Percentiles rank a stretch among this genome's conserved stretches.
Conservation (phyloP, 1,140 invertebrate genomes). For the Plodia interpunctella region DNA sequence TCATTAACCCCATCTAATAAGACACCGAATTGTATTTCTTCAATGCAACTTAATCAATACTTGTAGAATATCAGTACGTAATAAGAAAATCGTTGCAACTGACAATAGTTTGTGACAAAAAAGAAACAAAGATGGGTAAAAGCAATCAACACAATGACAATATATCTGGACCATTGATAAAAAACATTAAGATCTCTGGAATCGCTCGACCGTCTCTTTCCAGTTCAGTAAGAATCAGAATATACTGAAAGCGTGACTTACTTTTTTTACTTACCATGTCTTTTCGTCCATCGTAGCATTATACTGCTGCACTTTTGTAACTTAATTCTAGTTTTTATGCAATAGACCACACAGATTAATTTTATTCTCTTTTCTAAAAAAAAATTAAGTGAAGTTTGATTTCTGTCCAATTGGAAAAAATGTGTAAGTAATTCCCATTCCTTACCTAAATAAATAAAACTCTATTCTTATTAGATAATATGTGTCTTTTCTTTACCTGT, state of each 20-base stretch:
- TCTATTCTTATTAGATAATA: no score
- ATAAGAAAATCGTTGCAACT: no score
- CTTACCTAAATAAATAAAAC: no score
- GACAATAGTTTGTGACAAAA: background rate
- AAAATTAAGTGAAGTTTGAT: constrained; percentile 16
- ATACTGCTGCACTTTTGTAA: background rate
- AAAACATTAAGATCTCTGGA: constrained; percentile 40
- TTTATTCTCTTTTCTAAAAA: constrained; percentile 18
- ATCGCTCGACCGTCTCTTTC: constrained; percentile 45
- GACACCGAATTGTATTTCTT: no score
- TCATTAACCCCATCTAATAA: no score
- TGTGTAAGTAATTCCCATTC: background rate
- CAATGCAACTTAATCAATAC: no score
- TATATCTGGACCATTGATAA: constrained; percentile 17
- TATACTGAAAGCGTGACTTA: constrained; percentile 51
- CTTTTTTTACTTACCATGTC: constrained; percentile 22
- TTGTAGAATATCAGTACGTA: no score
- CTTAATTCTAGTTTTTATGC: constrained; percentile 9
- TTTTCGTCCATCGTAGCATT: constrained; percentile 2
- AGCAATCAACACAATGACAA: constrained; percentile 4
- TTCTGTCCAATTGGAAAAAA: background rate
- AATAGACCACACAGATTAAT: constrained; percentile 34
- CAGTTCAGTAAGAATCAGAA: constrained; percentile 46
- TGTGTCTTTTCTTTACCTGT: no score
- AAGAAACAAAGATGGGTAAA: background rate